phyloP scores from a whole-genome alignment of 1,140 invertebrate genomes.

The Lamellibrachia luymesi region DNA sequence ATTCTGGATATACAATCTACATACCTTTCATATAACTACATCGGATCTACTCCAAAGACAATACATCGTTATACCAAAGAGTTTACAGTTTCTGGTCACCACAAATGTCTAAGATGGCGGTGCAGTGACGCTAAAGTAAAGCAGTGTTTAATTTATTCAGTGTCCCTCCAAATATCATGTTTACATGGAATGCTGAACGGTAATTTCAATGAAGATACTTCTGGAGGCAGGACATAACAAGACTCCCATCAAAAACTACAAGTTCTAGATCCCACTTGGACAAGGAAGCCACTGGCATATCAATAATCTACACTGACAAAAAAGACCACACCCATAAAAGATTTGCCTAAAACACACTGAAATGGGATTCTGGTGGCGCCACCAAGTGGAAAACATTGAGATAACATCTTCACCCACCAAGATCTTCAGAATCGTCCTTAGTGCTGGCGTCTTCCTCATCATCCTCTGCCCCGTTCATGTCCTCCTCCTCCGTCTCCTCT shows the following conservation, averaged over 20 bases:
- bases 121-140: too few species aligned
- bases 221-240: too few species aligned
- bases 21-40: not conserved
- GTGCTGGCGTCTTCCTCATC: not conserved
- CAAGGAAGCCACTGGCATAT: too few species aligned
- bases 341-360: not conserved
- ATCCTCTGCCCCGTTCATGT: not conserved
- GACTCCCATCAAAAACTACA: too few species aligned
- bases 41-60: not conserved
- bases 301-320: too few species aligned
- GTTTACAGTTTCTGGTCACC: too few species aligned
- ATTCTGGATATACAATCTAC: not conserved
- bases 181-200: not conserved
- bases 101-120: too few species aligned
- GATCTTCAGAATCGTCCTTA: not conserved
- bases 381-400: not conserved
- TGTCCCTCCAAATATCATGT: too few species aligned
- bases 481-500: not conserved
- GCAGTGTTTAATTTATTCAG: too few species aligned
- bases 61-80: too few species aligned
- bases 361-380: not conserved
- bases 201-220: not conserved
- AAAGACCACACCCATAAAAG: not conserved
- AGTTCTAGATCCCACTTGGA: too few species aligned
- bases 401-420: not conserved